These are phyloP conservation scores for Onychostruthus taczanowskii DNA, from an alignment of 2,113 vertebrate genomes.

Conservation along the genomic window DNA sequence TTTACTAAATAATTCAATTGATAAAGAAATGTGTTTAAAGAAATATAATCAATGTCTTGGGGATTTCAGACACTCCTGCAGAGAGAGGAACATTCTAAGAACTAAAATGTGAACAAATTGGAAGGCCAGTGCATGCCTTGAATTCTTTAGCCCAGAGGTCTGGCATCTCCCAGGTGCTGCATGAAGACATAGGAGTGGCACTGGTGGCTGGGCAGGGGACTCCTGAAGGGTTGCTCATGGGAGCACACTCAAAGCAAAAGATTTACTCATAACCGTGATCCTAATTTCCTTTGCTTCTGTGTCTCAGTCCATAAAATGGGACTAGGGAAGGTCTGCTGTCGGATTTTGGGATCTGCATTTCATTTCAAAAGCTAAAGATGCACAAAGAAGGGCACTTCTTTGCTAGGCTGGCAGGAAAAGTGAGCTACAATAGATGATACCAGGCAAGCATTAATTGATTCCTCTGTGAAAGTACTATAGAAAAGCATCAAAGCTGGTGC, in stretches of 20 bases:
- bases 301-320: not conserved
- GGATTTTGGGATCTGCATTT: not conserved
- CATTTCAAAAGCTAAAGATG: not conserved
- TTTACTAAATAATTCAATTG: constrained; percentile 47
- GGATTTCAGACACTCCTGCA: not conserved
- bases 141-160: not conserved
- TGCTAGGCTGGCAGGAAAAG: not conserved
- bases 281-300: not conserved
- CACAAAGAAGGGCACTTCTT: not conserved
- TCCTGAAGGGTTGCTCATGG: fast-evolving
- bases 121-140: not conserved
- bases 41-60: constrained; percentile 9
- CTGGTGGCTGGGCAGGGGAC: fast-evolving
- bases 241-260: not conserved
- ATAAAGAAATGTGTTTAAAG: constrained; percentile 19
- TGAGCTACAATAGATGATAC: not conserved
- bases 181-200: not conserved
- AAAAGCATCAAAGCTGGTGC: not conserved
- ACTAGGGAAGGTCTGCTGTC: not conserved
- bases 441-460: not conserved
- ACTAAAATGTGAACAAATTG: not conserved
- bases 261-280: not conserved
- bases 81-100: not conserved
- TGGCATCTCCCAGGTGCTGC: not conserved
- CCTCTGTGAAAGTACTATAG: not conserved